Base-by-base conservation (phyloP, 2,888 invertebrate species). In the Leucozona laternaria region DNA sequence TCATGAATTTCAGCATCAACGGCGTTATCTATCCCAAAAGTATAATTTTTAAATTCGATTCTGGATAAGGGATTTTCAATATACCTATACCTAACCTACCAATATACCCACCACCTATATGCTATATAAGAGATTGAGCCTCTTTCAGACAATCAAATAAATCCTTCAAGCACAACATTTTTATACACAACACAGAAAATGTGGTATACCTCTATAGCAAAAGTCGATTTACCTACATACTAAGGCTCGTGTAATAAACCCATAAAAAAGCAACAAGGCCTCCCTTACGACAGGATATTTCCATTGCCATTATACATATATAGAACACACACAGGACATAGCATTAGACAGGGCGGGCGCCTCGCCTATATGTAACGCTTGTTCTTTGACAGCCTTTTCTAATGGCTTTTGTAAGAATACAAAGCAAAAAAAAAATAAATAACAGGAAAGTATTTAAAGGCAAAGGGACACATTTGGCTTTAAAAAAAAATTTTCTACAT, bases 1-100 rank as follows among this genome's bases (percentile, higher is more conserved):
- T 15, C 60, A 60, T 48, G n/a, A 73, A 57, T 34, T 45, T 62
- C 53, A 34, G 28, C 28, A 70, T 13, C 13, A 68, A 58, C 11
- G 48, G 50, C 11, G 48, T 37, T 68, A 70, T 71, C 64, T 37
- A 37, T 77, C 77, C 79, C 81, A 68, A 64, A 78, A 78, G 77
- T 45, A 81, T 85, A 81, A 81, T 80, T 85, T 70, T 73, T 50
- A 60, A 85, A 58, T 81, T 85, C 85, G 68, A 73, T 66, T 4
- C n/a, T 75, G 62, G 40, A 53, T 73, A 82, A 77, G 60, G 70
- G 70, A 62, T 66, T 80, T 68, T 73, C 78, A 68, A 81, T 86
- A 72, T 20, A 43, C 15, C 6, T 2, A 71, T 8, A 8, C 17
- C 17, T 28, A 8, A 8, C 13, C 40, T 48, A 20, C n/a, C 1